Base-by-base conservation (phyloP, 1,140 invertebrate genomes). In the Eufriesea mexicana region DNA sequence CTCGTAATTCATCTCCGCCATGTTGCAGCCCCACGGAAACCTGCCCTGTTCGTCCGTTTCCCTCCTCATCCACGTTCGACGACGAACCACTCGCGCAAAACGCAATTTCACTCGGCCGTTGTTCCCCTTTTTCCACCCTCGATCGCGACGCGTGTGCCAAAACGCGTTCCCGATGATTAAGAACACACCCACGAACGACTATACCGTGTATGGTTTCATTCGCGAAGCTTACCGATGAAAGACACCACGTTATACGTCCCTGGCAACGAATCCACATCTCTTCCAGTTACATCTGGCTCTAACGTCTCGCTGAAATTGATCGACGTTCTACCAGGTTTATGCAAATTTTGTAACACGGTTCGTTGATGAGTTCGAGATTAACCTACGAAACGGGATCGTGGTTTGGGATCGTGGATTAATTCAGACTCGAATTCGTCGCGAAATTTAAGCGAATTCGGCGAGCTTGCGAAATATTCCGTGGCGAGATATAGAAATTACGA, bases 1-100 rank as follows among this genome's bases (percentile, higher is more conserved):
- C 51, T 23, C 51, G 42, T 57, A 72, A 72, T 55, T 72, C 28
- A 72, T 72, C 70, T 72, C 51, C 8, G 47, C 68, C 10, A 28
- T n/a, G 47, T 9, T 28, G 12, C 25, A 25, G 25, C 10, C 68
- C n/a, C 68, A 2, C 47, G 7, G 8, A 45, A 42, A 20, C n/a
- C 18, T 20, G 2, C 23, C n/a, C n/a, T n/a, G n/a, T n/a, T n/a
- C n/a, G n/a, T n/a, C n/a, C n/a, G n/a, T n/a, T n/a, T n/a, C n/a
- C n/a, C n/a, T n/a, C n/a, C n/a, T n/a, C n/a, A n/a, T 55, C 6
- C 28, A 16, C 28, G 35, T 55, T 72, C 51, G 28, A 72, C 70
- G 55, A 72, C 70, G 28, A n/a, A 23, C 1, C 70, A 23, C 51
- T 28, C 20, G 35, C 28, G 51, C 20, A 8, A 23, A 55, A 55